Percentiles rank a stretch among this genome's conserved stretches.
These are phyloP conservation scores for Pavo muticus DNA, from an alignment of 2,113 vertebrate genomes.

Conservation along the genomic window DNA sequence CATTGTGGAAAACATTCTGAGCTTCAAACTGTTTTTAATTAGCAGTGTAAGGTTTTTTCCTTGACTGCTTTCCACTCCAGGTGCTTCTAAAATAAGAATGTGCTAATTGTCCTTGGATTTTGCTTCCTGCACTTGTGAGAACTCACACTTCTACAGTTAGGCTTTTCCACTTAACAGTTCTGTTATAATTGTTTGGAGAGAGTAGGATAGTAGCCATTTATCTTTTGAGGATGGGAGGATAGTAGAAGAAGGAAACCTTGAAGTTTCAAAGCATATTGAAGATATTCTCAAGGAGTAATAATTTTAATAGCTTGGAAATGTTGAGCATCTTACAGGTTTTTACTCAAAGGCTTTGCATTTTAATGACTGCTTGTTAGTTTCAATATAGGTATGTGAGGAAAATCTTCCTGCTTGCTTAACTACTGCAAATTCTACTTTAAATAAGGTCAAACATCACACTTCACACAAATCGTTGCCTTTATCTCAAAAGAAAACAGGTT, in stretches of 20 bases:
- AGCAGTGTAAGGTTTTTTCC: neutral
- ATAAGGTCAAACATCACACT: neutral
- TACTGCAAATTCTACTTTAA: neutral
- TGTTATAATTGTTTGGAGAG: neutral
- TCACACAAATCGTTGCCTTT: neutral
- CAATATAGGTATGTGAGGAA: neutral
- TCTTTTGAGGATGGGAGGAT: neutral
- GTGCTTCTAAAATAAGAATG: neutral
- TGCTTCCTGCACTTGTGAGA: neutral
- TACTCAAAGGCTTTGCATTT: neutral
- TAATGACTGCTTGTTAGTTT: neutral
- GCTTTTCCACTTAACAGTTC: neutral
- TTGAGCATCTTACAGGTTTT: neutral
- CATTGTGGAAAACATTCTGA: neutral
- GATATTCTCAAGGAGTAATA: neutral
- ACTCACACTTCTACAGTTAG: neutral
- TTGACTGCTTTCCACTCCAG: neutral
- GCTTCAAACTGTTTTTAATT: neutral
- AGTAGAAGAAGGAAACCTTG: neutral
- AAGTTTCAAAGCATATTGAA: neutral
- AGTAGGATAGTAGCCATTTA: neutral
- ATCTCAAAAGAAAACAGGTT: neutral
- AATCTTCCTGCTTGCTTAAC: neutral
- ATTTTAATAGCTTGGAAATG: neutral
- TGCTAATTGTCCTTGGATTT: neutral